Evolutionary conservation across 2,888 invertebrate genomes (phyloP).

Genomic region (Pheosia gnoma): DNA sequence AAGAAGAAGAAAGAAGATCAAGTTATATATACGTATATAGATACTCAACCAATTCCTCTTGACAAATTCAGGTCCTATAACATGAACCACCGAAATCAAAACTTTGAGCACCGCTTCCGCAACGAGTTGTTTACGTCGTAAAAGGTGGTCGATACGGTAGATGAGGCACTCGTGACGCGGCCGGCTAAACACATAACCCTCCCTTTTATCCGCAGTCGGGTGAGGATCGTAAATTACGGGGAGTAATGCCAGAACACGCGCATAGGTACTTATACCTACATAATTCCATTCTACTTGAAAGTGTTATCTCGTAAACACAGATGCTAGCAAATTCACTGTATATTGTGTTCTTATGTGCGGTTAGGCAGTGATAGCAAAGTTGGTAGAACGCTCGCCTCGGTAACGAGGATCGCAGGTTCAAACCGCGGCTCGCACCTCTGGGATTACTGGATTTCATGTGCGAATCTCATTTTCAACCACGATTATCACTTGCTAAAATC

Average conservation of each 20-base stretch:
- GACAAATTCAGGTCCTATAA: too few relatives aligned
- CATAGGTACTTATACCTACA: not conserved
- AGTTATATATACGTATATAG: too few relatives aligned
- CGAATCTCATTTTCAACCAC: too few relatives aligned
- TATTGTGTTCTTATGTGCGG: too few relatives aligned
- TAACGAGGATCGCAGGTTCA: too few relatives aligned
- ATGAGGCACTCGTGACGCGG: conserved; percentile 54
- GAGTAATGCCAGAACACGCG: conserved; percentile 20
- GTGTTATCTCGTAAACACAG: not conserved
- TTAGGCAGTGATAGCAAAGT: too few relatives aligned
- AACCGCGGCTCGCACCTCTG: too few relatives aligned
- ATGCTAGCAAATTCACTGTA: not conserved
- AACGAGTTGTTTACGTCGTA: conserved; percentile 71
- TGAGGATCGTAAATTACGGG: conserved; percentile 40
- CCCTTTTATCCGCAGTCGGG: conserved; percentile 29
- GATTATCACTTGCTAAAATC: too few relatives aligned
- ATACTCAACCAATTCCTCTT: too few relatives aligned
- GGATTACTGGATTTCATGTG: too few relatives aligned
- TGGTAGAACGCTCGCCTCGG: too few relatives aligned
- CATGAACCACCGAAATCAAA: not conserved
- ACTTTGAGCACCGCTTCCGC: conserved; percentile 50
- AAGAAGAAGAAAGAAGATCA: too few relatives aligned
- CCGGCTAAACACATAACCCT: conserved; percentile 39
- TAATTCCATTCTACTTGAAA: not conserved
- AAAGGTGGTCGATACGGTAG: conserved; percentile 69